Conservation (phyloP, 2,113 vertebrate genomes). For the Hystrix cristata region DNA sequence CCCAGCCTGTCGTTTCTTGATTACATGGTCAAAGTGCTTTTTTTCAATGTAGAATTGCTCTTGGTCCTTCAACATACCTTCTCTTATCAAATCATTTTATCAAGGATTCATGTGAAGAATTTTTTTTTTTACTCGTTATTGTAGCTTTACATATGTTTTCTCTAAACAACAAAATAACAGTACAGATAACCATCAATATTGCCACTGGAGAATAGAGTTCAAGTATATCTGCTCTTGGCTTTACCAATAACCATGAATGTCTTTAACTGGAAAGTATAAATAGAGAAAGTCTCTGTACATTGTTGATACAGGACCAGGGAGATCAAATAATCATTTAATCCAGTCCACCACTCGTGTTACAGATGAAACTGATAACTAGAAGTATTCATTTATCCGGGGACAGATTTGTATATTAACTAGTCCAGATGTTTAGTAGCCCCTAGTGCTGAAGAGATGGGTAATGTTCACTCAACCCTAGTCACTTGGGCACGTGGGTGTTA, state of each 20-base stretch:
- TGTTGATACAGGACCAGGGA: not conserved
- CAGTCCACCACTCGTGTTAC: not conserved
- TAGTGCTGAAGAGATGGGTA: not conserved
- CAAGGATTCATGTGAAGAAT: not conserved
- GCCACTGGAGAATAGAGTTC: not conserved
- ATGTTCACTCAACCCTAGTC: not conserved
- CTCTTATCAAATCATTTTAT: constrained; percentile 20
- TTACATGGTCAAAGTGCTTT: not conserved
- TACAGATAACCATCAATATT: not conserved
- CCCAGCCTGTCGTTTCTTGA: not conserved
- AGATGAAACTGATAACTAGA: constrained; percentile 12
- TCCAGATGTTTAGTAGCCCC: not conserved
- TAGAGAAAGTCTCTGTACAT: not conserved
- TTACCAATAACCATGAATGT: not conserved
- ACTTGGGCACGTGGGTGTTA: not conserved
- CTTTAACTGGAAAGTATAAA: not conserved
- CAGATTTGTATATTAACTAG: not conserved
- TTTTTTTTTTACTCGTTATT: not conserved
- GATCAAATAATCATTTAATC: not conserved
- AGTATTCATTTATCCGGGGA: not conserved
- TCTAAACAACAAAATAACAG: not conserved
- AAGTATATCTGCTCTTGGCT: not conserved
- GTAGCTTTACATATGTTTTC: not conserved
- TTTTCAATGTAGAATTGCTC: not conserved
- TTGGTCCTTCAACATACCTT: constrained; percentile 23